Evolutionary conservation across 2,797 vertebrate species (phyloP).

Genomic region (Oreochromis mossambicus): DNA sequence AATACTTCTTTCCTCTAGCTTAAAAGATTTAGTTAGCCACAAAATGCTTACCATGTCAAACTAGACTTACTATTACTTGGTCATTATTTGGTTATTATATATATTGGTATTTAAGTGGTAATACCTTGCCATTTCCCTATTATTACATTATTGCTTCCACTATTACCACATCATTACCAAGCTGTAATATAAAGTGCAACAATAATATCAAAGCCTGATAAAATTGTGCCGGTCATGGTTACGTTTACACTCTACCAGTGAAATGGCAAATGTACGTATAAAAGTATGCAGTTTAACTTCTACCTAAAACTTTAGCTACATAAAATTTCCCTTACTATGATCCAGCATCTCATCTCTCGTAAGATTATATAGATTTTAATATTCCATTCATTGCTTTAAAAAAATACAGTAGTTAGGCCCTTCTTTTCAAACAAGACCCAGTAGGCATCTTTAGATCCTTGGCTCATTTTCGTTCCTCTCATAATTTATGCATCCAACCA

Average conservation of each 20-base stretch:
- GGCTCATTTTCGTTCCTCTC: neutral
- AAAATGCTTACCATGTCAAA: neutral
- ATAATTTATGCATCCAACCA: constrained; percentile 31
- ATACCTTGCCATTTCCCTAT: no score
- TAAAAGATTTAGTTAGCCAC: neutral
- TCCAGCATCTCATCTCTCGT: neutral
- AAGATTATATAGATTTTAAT: constrained; percentile 12
- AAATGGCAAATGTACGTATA: neutral
- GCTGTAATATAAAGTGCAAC: neutral
- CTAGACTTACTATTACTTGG: neutral
- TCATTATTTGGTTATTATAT: neutral
- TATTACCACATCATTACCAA: neutral
- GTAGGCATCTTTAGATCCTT: constrained; percentile 9
- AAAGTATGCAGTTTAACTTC: neutral
- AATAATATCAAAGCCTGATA: neutral
- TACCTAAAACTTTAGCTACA: neutral
- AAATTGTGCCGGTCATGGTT: neutral
- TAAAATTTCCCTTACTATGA: neutral
- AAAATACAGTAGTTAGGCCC: neutral
- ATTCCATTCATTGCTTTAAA: constrained; percentile 27
- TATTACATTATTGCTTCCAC: neutral
- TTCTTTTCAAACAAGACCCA: constrained; percentile 24
- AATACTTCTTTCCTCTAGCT: neutral
- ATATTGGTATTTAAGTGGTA: neutral
- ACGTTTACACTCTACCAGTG: neutral